Evolutionary conservation across 2,888 invertebrate genomes (phyloP), one percentile per base, ranked within the genome.

Genomic region (Coleophora deauratella): DNA sequence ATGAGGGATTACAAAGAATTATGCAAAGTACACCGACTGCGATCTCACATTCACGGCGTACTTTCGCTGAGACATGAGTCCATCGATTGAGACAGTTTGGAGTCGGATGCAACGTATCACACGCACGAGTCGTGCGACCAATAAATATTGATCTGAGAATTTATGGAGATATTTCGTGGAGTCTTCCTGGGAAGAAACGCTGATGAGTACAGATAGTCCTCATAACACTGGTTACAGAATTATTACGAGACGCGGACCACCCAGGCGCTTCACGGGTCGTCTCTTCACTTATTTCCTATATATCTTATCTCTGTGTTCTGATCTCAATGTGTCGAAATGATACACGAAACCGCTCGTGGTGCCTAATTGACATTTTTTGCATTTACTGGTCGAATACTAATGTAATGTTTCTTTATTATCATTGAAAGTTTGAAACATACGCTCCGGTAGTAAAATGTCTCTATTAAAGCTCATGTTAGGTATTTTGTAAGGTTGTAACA

Each of bases 1-100:
- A 61, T 71, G 71, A 75, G 70, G 72, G 68, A 75, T 72, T 73
- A 72, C 64, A 59, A 69, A 69, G 72, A 75, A 76, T 74, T 78
- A 75, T 75, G 72, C 76, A 67, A 76, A 74, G 62, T 59, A 59
- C 64, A 56, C 50, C 47, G 54, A 6, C 21, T 51, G 51, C 48
- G 54, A 67, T 74, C 77, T 21, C 21, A 21, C 6, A 6, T 21
- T 6, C 21, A 21, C 6, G 21, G 21, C 6, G 6, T 21, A 21
- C 21, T 21, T 21, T 21, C 21, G 21, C 3, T 21, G 6, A 21
- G 21, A 21, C 21, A 21, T 21, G 21, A 21, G 3, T 21, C 21
- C 21, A 21, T 21, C 75, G 79, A 70, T 77, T 72, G 75, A 77
- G 81, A 81, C 78, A 76, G 72, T 74, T 75, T 72, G 67, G 67